Conservation (phyloP, 2,797 vertebrate species). For the Lepilemur ruficaudatus region DNA sequence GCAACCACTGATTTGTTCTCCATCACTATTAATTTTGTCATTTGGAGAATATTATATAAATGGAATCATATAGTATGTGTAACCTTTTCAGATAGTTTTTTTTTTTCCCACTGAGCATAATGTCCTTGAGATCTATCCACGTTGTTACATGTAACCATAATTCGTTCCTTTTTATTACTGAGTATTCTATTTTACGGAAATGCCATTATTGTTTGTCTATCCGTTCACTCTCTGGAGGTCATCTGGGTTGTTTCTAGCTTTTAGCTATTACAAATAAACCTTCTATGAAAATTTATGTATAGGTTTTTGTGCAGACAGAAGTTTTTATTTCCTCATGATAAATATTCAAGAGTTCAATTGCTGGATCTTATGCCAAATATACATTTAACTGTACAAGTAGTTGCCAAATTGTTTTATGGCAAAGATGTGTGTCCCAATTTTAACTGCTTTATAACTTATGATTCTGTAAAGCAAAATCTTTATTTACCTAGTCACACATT, state of each 20-base stretch:
- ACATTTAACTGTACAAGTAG: neutral
- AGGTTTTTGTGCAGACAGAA: neutral
- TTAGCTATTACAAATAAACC: neutral
- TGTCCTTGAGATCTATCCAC: neutral
- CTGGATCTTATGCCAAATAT: neutral
- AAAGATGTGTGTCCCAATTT: neutral
- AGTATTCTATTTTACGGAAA: neutral
- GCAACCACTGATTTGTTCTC: neutral
- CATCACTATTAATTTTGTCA: neutral
- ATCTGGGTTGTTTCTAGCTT: neutral
- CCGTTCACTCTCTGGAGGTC: neutral
- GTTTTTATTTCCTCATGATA: neutral
- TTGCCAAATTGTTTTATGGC: neutral
- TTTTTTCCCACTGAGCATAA: neutral
- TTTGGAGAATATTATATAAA: neutral
- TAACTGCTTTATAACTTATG: neutral
- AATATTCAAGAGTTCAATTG: neutral
- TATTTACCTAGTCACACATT: neutral
- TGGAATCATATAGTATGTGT: neutral
- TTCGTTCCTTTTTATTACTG: neutral
- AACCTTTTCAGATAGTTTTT: neutral
- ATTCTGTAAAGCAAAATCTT: neutral
- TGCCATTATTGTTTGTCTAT: neutral
- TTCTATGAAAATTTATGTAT: neutral
- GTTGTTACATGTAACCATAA: neutral